Conservation (phyloP, 2,797 vertebrate species). For the Geotrypetes seraphini region DNA sequence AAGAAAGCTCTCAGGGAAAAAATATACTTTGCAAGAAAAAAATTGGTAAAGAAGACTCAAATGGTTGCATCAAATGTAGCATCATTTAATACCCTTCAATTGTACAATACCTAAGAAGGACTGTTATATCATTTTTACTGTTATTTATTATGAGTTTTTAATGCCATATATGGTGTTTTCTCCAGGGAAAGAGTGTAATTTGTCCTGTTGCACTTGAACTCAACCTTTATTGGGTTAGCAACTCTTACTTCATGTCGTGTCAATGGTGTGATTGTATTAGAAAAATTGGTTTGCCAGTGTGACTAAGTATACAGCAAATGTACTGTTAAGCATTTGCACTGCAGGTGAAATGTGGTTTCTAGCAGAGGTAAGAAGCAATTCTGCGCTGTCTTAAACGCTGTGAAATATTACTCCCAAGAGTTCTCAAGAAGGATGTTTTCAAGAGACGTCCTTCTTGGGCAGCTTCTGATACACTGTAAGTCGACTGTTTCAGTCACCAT, state of each 20-base stretch:
- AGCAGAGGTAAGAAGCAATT: constrained; percentile 21
- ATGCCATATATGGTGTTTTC: constrained; percentile 55
- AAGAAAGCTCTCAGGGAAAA: constrained; percentile 60
- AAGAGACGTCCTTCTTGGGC: constrained; percentile 21
- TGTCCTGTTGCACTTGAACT: constrained; percentile 59
- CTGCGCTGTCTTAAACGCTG: constrained; percentile 50
- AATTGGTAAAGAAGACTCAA: constrained; percentile 54
- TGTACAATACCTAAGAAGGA: constrained; percentile 57
- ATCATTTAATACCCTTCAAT: constrained; percentile 59
- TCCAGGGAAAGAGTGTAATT: constrained; percentile 58
- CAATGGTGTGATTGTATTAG: constrained; percentile 28
- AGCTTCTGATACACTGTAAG: constrained; percentile 27
- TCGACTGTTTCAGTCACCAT: constrained; percentile 8
- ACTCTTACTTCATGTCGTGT: constrained; percentile 25
- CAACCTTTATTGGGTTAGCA: constrained; percentile 45
- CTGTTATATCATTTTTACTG: constrained; percentile 54
- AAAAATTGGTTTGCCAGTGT: constrained; percentile 27
- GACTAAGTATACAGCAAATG: constrained; percentile 39
- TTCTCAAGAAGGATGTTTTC: constrained; percentile 48
- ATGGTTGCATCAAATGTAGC: constrained; percentile 48
- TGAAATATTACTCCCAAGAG: constrained; percentile 47
- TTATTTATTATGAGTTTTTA: constrained; percentile 4
- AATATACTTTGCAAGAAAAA: constrained; percentile 42
- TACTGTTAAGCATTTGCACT: constrained; percentile 42
- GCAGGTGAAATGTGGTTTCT: constrained; percentile 26